These are phyloP conservation scores for Mythimna impura DNA, from an alignment of 2,888 invertebrate species.

Conservation along the genomic window DNA sequence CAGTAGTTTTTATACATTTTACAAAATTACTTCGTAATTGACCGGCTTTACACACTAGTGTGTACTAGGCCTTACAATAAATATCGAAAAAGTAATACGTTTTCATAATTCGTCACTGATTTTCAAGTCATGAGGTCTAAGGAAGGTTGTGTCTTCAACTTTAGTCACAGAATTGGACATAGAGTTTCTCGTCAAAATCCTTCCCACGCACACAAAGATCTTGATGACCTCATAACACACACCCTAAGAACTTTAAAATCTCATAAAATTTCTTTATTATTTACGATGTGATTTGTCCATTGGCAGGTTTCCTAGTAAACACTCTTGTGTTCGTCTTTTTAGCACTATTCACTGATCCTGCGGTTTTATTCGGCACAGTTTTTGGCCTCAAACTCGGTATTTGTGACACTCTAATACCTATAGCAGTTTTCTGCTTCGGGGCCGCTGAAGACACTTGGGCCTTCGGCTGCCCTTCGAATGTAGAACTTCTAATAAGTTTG, in stretches of 20 bases:
- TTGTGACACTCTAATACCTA: slow-evolving; percentile 85
- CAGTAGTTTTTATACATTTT: slow-evolving; percentile 35
- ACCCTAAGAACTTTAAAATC: slow-evolving; percentile 41
- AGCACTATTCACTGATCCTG: slow-evolving; percentile 65
- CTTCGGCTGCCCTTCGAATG: slow-evolving; percentile 91
- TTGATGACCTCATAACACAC: slow-evolving; percentile 37
- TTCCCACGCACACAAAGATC: slow-evolving; percentile 24
- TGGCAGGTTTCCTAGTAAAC: slow-evolving; percentile 79
- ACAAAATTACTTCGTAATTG: slow-evolving; percentile 52
- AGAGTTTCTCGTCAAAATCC: slow-evolving; percentile 27
- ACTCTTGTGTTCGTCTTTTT: slow-evolving; percentile 77
- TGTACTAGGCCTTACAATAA: slow-evolving; percentile 51
- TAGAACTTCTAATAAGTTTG: slow-evolving; percentile 91
- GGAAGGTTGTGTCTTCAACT: background rate
- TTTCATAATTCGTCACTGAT: slow-evolving; percentile 52
- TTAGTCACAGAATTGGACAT: slow-evolving; percentile 10
- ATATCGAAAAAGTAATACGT: slow-evolving; percentile 43
- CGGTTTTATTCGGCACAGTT: slow-evolving; percentile 70
- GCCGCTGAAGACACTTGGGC: slow-evolving; percentile 79
- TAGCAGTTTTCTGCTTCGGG: slow-evolving; percentile 87
- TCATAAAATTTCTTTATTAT: slow-evolving; percentile 24
- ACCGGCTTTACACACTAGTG: slow-evolving; percentile 46
- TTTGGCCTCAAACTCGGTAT: slow-evolving; percentile 85
- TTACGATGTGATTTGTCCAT: slow-evolving; percentile 77
- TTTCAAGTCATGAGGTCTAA: slow-evolving; percentile 44